These are phyloP conservation scores for Nymphalis polychloros DNA, from an alignment of 2,888 invertebrate genomes.

Conservation along the genomic window DNA sequence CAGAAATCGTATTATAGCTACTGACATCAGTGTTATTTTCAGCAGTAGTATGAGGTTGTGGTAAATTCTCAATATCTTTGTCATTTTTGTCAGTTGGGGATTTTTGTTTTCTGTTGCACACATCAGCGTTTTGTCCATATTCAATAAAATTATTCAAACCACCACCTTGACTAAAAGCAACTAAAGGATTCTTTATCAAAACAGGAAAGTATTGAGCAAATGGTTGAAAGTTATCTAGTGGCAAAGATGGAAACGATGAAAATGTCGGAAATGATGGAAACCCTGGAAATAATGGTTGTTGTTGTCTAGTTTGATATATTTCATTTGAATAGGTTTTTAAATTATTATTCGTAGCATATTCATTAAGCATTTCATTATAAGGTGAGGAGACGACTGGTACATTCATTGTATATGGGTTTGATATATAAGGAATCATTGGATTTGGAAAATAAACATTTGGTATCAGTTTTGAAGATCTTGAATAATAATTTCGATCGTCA, in stretches of 20 bases:
- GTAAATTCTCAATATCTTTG: slow-evolving; percentile 20
- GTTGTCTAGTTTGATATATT: slow-evolving; percentile 55
- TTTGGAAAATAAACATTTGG: slow-evolving; percentile 33
- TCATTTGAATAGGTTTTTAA: slow-evolving; percentile 45
- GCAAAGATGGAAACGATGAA: slow-evolving; percentile 39
- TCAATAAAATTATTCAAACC: slow-evolving; percentile 81
- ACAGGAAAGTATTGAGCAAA: slow-evolving; percentile 80
- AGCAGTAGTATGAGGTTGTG: slow-evolving; percentile 24
- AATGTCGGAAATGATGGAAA: slow-evolving; percentile 38
- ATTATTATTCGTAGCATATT: slow-evolving; percentile 41
- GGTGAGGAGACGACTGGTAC: slow-evolving; percentile 64
- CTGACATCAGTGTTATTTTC: slow-evolving; percentile 15
- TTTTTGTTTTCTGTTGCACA: slow-evolving; percentile 70
- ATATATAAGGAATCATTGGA: slow-evolving; percentile 25
- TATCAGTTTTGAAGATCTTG: slow-evolving; percentile 44
- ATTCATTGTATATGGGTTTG: slow-evolving; percentile 58
- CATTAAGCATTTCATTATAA: slow-evolving; percentile 40
- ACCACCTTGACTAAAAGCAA: slow-evolving; percentile 74
- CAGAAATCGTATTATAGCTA: background rate
- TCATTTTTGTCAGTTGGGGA: slow-evolving; percentile 39
- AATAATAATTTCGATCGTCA: slow-evolving; percentile 37
- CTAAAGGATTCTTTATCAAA: slow-evolving; percentile 80
- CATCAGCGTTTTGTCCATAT: slow-evolving; percentile 81
- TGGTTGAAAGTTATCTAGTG: slow-evolving; percentile 59
- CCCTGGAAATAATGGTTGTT: slow-evolving; percentile 45